Evolutionary conservation across 2,888 invertebrate species (phyloP), one percentile per base, ranked within the genome.

Genomic region (Amphiduros pacificus): DNA sequence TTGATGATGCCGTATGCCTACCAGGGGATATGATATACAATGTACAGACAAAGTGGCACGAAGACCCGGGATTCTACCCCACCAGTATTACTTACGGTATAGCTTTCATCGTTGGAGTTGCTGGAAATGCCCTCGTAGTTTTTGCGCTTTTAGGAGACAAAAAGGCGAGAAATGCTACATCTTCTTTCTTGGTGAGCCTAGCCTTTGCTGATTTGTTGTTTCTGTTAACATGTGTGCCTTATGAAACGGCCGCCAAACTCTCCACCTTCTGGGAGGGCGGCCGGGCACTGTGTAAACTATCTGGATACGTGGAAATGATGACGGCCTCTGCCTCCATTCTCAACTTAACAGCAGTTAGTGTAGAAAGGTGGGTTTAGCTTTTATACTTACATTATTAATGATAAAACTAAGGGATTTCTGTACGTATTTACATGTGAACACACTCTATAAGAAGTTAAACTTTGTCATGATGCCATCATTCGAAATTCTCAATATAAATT

Each of bases 291-390:
- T 86, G 86, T 74, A 85, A 84, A 72, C 62, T 84, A 55, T 82
- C 85, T 0, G 80, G 80, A 32, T 85, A 83, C 71, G 81, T 80
- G 2, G 84, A 85, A 68, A 80, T 84, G 66, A 73, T 85, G 26
- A 83, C 85, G 0, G 85, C 84, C 1, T 78, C 82, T 4, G 83
- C 84, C 0, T 85, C 85, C 14, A 83, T 85, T 2, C 78, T 85
- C 40, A 86, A 86, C 67, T 76, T 86, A 9, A 80, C 84, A 29
- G 84, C 85, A 1, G 84, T 86, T 60, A 85, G 84, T 44, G 71
- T 85, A 2, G 86, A 86, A 76, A 84, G 86, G 85, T 85, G 72
- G 75, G 75, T 65, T 9, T 9, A 14, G n/a, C n/a, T 31, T 53
- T n/a, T 20, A 48, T 48, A 6, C 20, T 20, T 9, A n/a, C 9